Percentiles rank a stretch among this genome's conserved stretches.
These are phyloP conservation scores for Bolborhynchus lineola DNA, from an alignment of 2,113 vertebrate genomes.

Conservation along the genomic window DNA sequence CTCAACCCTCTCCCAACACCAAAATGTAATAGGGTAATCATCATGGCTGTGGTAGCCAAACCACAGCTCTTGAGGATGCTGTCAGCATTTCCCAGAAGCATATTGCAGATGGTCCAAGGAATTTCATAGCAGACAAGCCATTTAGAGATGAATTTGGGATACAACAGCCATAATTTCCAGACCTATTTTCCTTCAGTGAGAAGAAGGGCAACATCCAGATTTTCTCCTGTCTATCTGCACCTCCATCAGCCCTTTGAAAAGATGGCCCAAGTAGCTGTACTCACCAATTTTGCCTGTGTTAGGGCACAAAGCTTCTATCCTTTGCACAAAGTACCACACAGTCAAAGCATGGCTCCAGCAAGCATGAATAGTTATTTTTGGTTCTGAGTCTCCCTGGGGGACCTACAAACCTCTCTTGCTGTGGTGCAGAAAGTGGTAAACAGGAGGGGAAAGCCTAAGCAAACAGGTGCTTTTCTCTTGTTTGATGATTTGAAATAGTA, in stretches of 20 bases:
- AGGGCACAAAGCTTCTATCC: neutral
- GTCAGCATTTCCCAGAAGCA: neutral
- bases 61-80: neutral
- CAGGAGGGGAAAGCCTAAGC: neutral
- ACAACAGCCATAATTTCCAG: neutral
- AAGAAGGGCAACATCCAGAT: neutral
- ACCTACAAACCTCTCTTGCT: neutral
- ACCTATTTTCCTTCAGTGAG: neutral
- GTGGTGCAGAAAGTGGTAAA: neutral
- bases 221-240: neutral
- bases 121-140: neutral
- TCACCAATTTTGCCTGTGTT: neutral
- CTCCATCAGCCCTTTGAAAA: neutral
- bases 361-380: neutral
- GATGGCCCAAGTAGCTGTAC: neutral
- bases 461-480: constrained; percentile 18
- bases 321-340: neutral
- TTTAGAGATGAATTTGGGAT: neutral
- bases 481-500: neutral
- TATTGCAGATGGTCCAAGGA: neutral
- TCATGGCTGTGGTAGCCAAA: neutral
- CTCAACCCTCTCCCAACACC: neutral
- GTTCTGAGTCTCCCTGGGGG: neutral
- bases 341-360: neutral
- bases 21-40: neutral